These are phyloP conservation scores for Meda fulgida DNA, from an alignment of 2,797 vertebrate species.

Conservation along the genomic window DNA sequence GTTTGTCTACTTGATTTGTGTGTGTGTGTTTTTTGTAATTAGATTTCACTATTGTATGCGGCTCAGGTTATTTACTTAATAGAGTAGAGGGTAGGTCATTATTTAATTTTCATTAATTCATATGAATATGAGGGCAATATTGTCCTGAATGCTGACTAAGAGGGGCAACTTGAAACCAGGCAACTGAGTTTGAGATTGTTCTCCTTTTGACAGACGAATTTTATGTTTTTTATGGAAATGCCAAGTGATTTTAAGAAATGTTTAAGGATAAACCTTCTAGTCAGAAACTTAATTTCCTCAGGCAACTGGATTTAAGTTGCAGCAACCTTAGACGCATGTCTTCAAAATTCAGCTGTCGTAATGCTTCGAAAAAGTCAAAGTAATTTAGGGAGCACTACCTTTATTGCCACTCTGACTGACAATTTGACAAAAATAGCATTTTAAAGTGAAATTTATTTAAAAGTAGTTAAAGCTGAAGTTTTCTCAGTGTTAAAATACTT, in stretches of 20 bases:
- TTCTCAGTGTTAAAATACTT: background rate
- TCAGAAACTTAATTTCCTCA: conserved; percentile 52
- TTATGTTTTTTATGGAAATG: conserved; percentile 47
- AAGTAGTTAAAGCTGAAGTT: background rate
- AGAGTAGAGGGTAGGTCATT: conserved; percentile 9
- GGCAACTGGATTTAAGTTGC: conserved; percentile 46
- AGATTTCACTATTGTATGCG: conserved; percentile 14
- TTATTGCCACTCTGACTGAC: background rate
- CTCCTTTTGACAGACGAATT: conserved; percentile 55
- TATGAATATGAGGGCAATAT: conserved; percentile 35
- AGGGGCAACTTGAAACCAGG: conserved; percentile 51
- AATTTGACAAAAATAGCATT: conserved; percentile 1
- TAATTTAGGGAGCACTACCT: background rate
- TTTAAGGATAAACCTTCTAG: conserved; percentile 56
- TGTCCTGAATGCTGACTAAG: conserved; percentile 38
- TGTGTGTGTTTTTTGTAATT: background rate
- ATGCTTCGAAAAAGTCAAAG: conserved; percentile 28
- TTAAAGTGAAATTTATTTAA: background rate
- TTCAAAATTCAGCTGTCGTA: conserved; percentile 41
- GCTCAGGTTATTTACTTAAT: conserved; percentile 23
- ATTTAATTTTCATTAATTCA: background rate
- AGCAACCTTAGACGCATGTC: conserved; percentile 21
- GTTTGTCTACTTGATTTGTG: background rate
- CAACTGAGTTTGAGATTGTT: conserved; percentile 56
- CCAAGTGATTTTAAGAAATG: conserved; percentile 55